Conservation (phyloP, 2,888 invertebrate genomes). For the Coleophora deauratella region DNA sequence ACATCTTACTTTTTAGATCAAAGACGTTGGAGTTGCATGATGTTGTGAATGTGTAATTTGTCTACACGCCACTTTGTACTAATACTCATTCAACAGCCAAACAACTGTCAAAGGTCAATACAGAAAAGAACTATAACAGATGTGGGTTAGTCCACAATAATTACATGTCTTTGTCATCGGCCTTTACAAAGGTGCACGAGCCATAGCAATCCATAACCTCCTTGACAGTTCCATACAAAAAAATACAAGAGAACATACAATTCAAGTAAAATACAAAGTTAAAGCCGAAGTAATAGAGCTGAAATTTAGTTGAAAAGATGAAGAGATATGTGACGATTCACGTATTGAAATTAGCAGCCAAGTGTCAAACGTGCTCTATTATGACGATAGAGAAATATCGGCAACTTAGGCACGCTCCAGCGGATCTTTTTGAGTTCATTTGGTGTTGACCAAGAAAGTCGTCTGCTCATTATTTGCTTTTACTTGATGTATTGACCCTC, state of each 20-base stretch:
- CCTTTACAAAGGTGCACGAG: conserved; percentile 32
- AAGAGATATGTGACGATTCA: conserved; percentile 15
- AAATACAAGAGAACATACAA: conserved; percentile 5
- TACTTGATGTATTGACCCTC: conserved; percentile 27
- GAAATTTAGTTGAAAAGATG: conserved; percentile 14
- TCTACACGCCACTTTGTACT: too few relatives aligned
- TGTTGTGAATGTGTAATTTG: too few relatives aligned
- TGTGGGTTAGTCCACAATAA: conserved; percentile 16
- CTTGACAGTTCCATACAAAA: conserved; percentile 11
- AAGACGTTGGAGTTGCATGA: too few relatives aligned
- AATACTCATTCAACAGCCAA: neutral
- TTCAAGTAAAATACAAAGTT: conserved; percentile 2
- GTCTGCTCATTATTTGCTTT: conserved; percentile 36
- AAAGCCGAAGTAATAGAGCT: conserved; percentile 18
- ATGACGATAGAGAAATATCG: conserved; percentile 50
- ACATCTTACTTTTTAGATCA: too few relatives aligned
- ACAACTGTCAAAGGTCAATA: neutral
- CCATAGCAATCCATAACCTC: conserved; percentile 39
- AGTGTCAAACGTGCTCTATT: conserved; percentile 51
- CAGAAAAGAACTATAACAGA: neutral
- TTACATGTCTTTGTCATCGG: conserved; percentile 33
- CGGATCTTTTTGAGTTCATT: conserved; percentile 38
- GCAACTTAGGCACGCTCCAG: conserved; percentile 46
- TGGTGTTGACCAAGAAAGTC: conserved; percentile 28
- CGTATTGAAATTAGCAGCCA: conserved; percentile 22